phyloP scores from a whole-genome alignment of 2,113 vertebrate species.

The Mixornis gularis region DNA sequence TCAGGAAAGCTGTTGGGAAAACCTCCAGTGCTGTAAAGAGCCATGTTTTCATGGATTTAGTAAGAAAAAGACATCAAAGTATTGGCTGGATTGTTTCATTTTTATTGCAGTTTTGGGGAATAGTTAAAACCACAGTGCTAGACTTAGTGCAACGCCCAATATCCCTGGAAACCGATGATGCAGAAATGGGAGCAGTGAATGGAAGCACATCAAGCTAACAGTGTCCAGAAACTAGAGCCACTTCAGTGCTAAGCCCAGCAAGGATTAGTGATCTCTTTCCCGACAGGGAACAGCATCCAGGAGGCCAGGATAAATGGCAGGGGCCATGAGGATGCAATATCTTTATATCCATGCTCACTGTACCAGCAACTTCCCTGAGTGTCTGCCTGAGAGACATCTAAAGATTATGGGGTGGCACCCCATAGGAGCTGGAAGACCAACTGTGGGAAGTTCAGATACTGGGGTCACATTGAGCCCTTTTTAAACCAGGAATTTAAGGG shows the following conservation, averaged over 20 bases:
- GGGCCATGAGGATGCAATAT: background rate
- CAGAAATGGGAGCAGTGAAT: background rate
- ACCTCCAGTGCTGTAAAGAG: background rate
- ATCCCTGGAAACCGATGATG: background rate
- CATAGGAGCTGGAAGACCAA: background rate
- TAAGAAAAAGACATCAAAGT: slow-evolving; percentile 23
- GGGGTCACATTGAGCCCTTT: background rate
- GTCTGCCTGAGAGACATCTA: background rate
- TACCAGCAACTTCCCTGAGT: background rate
- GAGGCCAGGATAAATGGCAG: background rate
- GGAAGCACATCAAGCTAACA: background rate
- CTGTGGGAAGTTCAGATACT: background rate
- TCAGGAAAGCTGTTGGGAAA: background rate
- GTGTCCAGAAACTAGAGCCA: background rate
- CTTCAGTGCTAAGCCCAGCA: background rate
- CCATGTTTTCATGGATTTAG: slow-evolving; percentile 13
- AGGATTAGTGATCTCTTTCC: background rate
- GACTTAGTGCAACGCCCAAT: background rate
- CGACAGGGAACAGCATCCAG: background rate
- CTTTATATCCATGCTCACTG: background rate
- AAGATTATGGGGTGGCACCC: background rate
- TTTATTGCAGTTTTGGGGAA: background rate
- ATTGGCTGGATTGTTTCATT: background rate
- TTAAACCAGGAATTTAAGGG: background rate
- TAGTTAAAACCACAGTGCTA: background rate